Evolutionary conservation across 2,888 invertebrate species (phyloP).

Genomic region (Conus canariensis): DNA sequence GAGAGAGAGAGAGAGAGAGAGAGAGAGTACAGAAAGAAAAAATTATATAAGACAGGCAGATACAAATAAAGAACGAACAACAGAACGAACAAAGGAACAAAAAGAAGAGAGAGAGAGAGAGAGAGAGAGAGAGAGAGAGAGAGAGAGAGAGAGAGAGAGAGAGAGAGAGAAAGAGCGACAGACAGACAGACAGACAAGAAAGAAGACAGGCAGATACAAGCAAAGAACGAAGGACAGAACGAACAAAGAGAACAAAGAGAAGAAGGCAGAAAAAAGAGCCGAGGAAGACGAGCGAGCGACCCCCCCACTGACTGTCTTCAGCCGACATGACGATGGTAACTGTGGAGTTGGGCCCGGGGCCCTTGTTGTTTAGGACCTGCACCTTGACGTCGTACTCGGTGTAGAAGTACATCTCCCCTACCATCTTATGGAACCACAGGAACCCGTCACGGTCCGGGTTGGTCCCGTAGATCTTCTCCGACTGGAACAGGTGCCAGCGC

Average conservation of each 20-base stretch:
- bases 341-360: conserved; percentile 89
- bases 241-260: too few relatives aligned
- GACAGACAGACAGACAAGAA: neutral
- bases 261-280: too few relatives aligned
- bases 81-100: too few relatives aligned
- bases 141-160: too few relatives aligned
- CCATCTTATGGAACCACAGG: conserved; percentile 26
- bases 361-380: conserved; percentile 79
- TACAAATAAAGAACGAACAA: too few relatives aligned
- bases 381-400: conserved; percentile 73
- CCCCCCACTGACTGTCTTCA: conserved; percentile 58
- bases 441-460: conserved; percentile 2
- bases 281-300: too few relatives aligned
- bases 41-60: too few relatives aligned
- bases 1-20: too few relatives aligned
- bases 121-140: too few relatives aligned
- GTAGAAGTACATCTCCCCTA: conserved; percentile 74
- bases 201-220: neutral
- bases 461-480: neutral
- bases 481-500: neutral
- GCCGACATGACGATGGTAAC: conserved; percentile 82
- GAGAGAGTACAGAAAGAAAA: too few relatives aligned
- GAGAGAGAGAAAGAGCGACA: neutral
- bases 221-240: too few relatives aligned
- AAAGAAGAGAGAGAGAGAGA: too few relatives aligned